These are phyloP conservation scores for Ranitomeya imitator DNA, from an alignment of 2,113 vertebrate species.

Conservation along the genomic window DNA sequence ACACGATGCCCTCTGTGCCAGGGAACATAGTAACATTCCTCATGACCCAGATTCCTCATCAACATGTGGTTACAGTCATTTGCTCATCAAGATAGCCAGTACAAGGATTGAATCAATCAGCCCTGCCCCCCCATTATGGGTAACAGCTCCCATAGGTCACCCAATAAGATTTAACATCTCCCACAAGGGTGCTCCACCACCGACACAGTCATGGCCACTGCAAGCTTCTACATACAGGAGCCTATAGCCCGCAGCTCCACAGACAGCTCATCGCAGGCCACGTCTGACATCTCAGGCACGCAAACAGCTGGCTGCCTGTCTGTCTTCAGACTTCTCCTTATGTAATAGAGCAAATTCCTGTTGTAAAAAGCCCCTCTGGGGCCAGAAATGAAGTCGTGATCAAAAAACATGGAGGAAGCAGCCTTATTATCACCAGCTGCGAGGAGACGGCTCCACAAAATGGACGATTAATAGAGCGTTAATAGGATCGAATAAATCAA, in stretches of 20 bases:
- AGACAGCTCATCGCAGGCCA: slow-evolving; percentile 7
- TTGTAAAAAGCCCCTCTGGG: neutral
- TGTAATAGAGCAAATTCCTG: slow-evolving; percentile 56
- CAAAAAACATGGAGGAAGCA: neutral
- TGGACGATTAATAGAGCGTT: neutral
- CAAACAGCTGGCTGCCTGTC: slow-evolving; percentile 57
- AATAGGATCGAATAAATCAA: neutral
- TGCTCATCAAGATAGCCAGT: too few relatives aligned
- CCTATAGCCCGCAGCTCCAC: slow-evolving; percentile 3
- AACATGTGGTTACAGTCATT: too few relatives aligned
- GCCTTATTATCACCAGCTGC: neutral
- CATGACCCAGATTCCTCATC: neutral
- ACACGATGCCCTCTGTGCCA: neutral
- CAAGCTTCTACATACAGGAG: neutral
- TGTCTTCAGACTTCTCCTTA: slow-evolving; percentile 59
- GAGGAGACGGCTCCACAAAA: neutral
- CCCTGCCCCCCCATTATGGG: neutral
- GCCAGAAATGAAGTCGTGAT: neutral
- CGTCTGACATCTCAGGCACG: slow-evolving; percentile 60
- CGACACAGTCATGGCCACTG: neutral
- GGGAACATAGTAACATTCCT: neutral
- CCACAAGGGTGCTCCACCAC: neutral
- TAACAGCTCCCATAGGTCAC: neutral
- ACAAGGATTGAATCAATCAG: too few relatives aligned
- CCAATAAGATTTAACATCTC: neutral